phyloP scores from a whole-genome alignment of 1,140 invertebrate genomes.

The Ooceraea biroi region DNA sequence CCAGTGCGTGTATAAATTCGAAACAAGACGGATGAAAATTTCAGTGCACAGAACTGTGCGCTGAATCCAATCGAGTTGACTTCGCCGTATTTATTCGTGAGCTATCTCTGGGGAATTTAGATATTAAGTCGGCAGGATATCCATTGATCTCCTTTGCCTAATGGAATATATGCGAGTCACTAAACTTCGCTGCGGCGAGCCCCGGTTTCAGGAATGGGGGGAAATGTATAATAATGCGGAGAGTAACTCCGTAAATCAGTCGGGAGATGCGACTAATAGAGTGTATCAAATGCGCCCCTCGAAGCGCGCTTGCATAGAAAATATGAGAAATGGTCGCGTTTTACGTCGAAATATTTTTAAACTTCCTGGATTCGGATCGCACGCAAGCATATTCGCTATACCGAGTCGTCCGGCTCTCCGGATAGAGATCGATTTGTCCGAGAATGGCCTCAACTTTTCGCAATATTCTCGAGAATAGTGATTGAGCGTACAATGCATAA shows the following conservation, averaged over 20 bases:
- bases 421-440: slow-evolving; percentile 73
- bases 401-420: slow-evolving; percentile 52
- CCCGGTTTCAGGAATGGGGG: slow-evolving; percentile 50
- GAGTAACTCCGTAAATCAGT: slow-evolving; percentile 81
- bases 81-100: slow-evolving; percentile 3
- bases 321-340: slow-evolving; percentile 82
- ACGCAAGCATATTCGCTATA: slow-evolving; percentile 77
- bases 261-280: slow-evolving; percentile 82
- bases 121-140: slow-evolving; percentile 59
- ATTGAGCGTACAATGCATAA: slow-evolving; percentile 61
- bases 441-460: slow-evolving; percentile 74
- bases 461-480: slow-evolving; percentile 70
- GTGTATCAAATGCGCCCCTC: slow-evolving; percentile 83
- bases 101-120: slow-evolving; percentile 39
- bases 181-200: slow-evolving; percentile 58
- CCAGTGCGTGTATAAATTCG: background rate
- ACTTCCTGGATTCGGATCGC: slow-evolving; percentile 81
- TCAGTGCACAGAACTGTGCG: background rate
- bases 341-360: slow-evolving; percentile 85
- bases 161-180: slow-evolving; percentile 59
- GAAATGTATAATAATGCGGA: slow-evolving; percentile 74
- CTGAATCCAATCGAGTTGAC: background rate
- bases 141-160: slow-evolving; percentile 63
- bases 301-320: slow-evolving; percentile 78
- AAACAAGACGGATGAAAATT: background rate